These are phyloP conservation scores for Aphrophora alni DNA, from an alignment of 2,888 invertebrate genomes.

Conservation along the genomic window DNA sequence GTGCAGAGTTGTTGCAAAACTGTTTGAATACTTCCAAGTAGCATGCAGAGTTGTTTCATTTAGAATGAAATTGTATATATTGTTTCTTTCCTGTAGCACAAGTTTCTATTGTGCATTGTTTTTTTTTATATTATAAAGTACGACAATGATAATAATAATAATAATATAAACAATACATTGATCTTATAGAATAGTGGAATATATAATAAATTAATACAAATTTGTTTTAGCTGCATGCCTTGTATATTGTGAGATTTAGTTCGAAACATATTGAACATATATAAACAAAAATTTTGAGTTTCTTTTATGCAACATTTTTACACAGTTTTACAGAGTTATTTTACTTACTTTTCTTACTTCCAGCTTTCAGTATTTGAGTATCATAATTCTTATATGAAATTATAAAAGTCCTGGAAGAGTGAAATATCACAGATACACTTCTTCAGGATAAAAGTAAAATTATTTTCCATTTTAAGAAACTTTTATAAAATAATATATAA, in stretches of 20 bases:
- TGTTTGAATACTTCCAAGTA: not conserved
- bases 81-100: conserved; percentile 29
- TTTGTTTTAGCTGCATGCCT: not conserved
- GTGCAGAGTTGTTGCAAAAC: not conserved
- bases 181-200: not conserved
- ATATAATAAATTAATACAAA: not conserved
- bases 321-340: too few species aligned
- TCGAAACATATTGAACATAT: not conserved
- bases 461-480: too few species aligned
- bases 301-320: too few species aligned
- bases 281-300: too few species aligned
- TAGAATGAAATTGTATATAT: conserved; percentile 19
- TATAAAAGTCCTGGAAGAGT: too few species aligned
- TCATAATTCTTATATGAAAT: too few species aligned
- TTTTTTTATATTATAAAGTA: conserved; percentile 27
- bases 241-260: not conserved
- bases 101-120: conserved; percentile 31
- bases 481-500: too few species aligned
- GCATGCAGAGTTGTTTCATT: not conserved
- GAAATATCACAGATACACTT: too few species aligned
- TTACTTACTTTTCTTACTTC: too few species aligned
- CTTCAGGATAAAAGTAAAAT: too few species aligned
- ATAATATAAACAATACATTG: not conserved
- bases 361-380: too few species aligned
- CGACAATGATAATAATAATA: conserved; percentile 33